phyloP scores from a whole-genome alignment of 2,113 vertebrate species.

The Pseudopodoces humilis region DNA sequence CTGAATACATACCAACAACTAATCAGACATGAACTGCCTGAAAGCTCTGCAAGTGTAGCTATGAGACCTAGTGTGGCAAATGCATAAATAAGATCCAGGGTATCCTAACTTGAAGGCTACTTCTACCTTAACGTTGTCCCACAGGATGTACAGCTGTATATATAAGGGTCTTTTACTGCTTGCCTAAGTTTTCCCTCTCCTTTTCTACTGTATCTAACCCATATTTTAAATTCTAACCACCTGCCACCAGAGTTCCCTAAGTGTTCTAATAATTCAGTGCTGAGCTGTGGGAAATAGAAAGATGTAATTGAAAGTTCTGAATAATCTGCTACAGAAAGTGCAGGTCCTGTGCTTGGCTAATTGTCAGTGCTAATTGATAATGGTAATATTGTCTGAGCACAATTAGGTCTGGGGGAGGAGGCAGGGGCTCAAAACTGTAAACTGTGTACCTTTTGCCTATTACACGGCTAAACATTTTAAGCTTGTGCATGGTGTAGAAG shows the following conservation, averaged over 20 bases:
- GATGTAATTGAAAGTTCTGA: slow-evolving; percentile 27
- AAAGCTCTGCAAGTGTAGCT: background rate
- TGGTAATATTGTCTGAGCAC: background rate
- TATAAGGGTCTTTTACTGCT: background rate
- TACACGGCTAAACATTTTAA: background rate
- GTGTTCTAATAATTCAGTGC: slow-evolving; percentile 1
- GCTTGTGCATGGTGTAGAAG: background rate
- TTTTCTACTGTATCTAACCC: background rate
- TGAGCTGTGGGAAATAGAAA: background rate
- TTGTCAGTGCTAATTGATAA: slow-evolving; percentile 3
- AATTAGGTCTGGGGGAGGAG: background rate
- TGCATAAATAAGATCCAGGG: background rate
- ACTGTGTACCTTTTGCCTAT: background rate
- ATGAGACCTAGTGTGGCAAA: background rate
- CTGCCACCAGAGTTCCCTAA: background rate
- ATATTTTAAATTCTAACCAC: background rate
- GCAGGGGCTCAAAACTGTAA: background rate
- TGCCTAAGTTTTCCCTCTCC: background rate
- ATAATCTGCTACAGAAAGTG: background rate
- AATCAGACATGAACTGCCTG: background rate
- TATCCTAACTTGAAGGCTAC: background rate
- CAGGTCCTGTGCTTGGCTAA: background rate
- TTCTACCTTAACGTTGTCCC: background rate
- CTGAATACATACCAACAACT: background rate
- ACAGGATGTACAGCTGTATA: background rate